Evolutionary conservation across 2,888 invertebrate genomes (phyloP), one percentile per base, ranked within the genome.

Genomic region (Platynereis dumerilii): DNA sequence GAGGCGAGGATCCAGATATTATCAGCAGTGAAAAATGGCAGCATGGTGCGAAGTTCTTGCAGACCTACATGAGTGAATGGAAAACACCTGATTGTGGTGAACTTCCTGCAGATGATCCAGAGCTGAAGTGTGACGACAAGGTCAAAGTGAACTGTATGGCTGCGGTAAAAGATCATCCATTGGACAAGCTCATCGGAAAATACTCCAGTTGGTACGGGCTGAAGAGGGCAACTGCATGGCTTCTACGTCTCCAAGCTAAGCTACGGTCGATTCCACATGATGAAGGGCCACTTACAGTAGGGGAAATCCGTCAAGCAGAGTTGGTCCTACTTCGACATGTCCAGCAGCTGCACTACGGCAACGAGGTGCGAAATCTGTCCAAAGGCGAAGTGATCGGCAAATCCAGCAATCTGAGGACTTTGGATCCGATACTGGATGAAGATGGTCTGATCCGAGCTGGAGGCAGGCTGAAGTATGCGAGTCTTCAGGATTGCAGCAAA

Each of bases 1-100:
- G 72, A 39, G 76, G 76, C 26, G 27, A 65, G 22, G 60, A 61
- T 1, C 29, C 65, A 10, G 44, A 28, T 1, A 65, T 70, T 42
- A 45, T 75, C 22, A 52, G 28, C 12, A 10, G 12, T 20, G 22
- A 56, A 58, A 5, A 64, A 22, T 66, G 69, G 69, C 45, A 60
- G 7, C 20, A 5, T 3, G 69, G 65, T 2, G 67, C 69, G 27
- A 2, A 20, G 5, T 67, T 69, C 28, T 57, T 67, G 24, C 67
- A 67, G 69, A 7, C 34, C 34, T 34, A 34, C 34, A 34, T 7
- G 12, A 34, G 34, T 34, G 58, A 64, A 29, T 2, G 5, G n/a
- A 39, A 64, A 7, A 26, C 48, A 7, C 26, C 27, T 2, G 12
- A 26, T 48, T n/a, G 27, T 26, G 52, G 27, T 26, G 53, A 29